A percentile compares a stretch with the other conserved stretches of the same genome.
These are phyloP conservation scores for Helarctos malayanus DNA, from an alignment of 2,797 vertebrate genomes.

Conservation along the genomic window DNA sequence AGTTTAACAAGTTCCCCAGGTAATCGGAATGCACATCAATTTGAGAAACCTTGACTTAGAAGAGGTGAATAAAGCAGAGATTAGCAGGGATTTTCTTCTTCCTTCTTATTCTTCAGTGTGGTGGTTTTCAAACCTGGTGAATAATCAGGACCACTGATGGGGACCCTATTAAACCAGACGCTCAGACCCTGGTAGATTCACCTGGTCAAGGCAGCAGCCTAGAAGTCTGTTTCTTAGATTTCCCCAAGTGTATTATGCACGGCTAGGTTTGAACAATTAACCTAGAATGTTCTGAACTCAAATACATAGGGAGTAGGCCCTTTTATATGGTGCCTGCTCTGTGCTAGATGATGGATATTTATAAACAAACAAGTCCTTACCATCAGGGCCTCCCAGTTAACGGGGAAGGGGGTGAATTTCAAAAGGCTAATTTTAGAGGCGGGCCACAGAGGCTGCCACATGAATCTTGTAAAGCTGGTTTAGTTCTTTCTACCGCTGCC, in stretches of 20 bases:
- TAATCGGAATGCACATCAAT: neutral
- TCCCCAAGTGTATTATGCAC: neutral
- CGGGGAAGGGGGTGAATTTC: neutral
- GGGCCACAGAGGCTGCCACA: neutral
- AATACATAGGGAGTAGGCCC: neutral
- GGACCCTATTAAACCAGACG: neutral
- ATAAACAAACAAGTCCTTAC: neutral
- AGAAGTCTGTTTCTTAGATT: neutral
- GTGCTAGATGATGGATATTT: neutral
- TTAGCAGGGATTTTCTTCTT: neutral
- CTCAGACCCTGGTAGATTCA: neutral
- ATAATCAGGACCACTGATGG: neutral
- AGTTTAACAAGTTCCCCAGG: neutral
- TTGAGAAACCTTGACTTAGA: neutral
- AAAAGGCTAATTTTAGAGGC: neutral
- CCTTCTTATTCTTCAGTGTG: neutral
- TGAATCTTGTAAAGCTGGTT: neutral
- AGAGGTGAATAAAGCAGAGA: neutral
- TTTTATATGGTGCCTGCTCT: neutral
- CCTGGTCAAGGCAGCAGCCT: neutral
- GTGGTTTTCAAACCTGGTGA: neutral
- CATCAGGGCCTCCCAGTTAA: neutral
- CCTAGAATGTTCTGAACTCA: neutral
- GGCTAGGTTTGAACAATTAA: neutral
- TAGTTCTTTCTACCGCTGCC: neutral